Evolutionary conservation across 2,888 invertebrate species (phyloP).

Genomic region (Stenichneumon culpator): DNA sequence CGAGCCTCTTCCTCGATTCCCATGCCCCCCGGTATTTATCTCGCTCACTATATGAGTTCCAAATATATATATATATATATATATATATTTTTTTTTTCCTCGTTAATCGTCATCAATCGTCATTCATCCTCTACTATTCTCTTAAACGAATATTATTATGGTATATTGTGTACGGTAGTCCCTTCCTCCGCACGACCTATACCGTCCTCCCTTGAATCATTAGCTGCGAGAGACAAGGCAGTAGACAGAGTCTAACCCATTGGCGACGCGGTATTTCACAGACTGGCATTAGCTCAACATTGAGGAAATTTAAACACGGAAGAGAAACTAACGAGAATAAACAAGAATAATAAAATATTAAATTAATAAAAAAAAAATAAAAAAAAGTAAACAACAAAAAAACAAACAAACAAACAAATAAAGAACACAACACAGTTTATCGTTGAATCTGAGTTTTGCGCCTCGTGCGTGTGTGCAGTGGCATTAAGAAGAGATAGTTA

Average conservation of each 20-base stretch:
- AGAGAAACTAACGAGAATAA: slow-evolving; percentile 31
- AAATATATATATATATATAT: background rate
- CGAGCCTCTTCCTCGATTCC: slow-evolving; percentile 22
- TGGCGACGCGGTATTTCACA: slow-evolving; percentile 81
- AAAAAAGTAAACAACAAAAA: slow-evolving; percentile 41
- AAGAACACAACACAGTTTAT: slow-evolving; percentile 78
- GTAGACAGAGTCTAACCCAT: slow-evolving; percentile 65
- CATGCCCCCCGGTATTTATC: background rate
- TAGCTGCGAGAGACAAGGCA: slow-evolving; percentile 64
- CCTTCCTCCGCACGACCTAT: slow-evolving; percentile 68
- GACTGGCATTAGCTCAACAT: slow-evolving; percentile 79
- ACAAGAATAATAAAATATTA: slow-evolving; percentile 32
- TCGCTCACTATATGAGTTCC: slow-evolving; percentile 19
- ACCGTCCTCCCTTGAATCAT: slow-evolving; percentile 61
- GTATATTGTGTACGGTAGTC: slow-evolving; percentile 58
- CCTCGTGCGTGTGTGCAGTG: slow-evolving; percentile 83
- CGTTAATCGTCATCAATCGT: slow-evolving; percentile 23
- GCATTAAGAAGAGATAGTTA: slow-evolving; percentile 77
- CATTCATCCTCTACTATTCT: slow-evolving; percentile 25
- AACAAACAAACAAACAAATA: slow-evolving; percentile 57
- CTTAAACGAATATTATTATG: slow-evolving; percentile 46
- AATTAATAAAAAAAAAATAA: slow-evolving; percentile 35
- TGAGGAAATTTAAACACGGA: slow-evolving; percentile 38
- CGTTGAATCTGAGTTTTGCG: slow-evolving; percentile 78
- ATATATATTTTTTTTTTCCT: background rate